Percentiles rank a stretch among this genome's conserved stretches.
Conservation (phyloP, 2,113 vertebrate species). For the Etheostoma spectabile region DNA sequence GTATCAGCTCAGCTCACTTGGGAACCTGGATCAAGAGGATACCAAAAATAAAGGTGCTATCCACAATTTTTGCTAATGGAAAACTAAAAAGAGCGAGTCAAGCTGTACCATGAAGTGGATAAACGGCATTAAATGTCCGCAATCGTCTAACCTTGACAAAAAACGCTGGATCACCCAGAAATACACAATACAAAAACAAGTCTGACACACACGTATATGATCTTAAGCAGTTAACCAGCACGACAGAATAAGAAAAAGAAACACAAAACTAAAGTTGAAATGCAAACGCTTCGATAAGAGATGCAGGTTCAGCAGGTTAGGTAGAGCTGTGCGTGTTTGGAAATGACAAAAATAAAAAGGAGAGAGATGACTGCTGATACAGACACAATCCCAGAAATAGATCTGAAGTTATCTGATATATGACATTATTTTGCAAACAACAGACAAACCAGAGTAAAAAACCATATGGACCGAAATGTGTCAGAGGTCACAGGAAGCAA, state of each 20-base stretch:
- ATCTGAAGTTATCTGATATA: background rate
- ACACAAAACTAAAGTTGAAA: background rate
- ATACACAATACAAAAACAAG: background rate
- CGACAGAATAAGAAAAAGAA: background rate
- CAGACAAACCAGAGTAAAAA: background rate
- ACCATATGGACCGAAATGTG: background rate
- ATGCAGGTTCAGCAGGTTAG: slow-evolving; percentile 36
- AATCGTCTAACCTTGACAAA: background rate
- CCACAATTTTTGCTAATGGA: too few species aligned
- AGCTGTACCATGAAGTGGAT: too few species aligned
- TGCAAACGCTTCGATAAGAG: background rate
- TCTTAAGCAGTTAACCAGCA: background rate
- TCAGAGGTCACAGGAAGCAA: background rate
- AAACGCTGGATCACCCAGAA: background rate
- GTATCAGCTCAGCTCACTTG: too few species aligned
- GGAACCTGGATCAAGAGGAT: too few species aligned
- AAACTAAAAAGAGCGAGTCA: too few species aligned
- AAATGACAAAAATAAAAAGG: background rate
- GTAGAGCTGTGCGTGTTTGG: background rate
- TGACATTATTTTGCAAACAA: background rate
- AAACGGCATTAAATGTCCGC: background rate
- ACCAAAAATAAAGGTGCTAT: too few species aligned
- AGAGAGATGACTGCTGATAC: background rate
- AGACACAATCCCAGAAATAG: background rate
- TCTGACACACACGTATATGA: background rate